phyloP scores from a whole-genome alignment of 2,888 invertebrate species.

The Plagodis pulveraria region DNA sequence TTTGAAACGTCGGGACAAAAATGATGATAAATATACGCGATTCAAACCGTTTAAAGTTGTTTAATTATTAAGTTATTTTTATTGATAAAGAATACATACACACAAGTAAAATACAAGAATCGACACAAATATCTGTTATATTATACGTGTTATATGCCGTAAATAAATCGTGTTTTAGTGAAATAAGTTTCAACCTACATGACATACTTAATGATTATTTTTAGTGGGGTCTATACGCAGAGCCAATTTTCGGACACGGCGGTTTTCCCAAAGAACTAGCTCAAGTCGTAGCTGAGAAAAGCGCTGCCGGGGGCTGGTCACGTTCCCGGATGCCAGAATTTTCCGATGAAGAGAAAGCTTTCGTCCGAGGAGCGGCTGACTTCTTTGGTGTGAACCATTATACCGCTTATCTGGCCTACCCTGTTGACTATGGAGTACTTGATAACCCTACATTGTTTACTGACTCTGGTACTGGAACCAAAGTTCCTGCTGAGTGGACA shows the following conservation, averaged over 20 bases:
- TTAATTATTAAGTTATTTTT: no score
- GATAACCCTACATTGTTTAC: slow-evolving; percentile 39
- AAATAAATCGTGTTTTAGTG: no score
- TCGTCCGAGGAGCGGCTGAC: slow-evolving; percentile 60
- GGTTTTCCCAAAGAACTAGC: slow-evolving; percentile 80
- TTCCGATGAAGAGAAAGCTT: slow-evolving; percentile 62
- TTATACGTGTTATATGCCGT: no score
- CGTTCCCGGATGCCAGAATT: slow-evolving; percentile 75
- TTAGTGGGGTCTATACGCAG: slow-evolving; percentile 73
- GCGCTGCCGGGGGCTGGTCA: slow-evolving; percentile 66
- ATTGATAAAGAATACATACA: no score
- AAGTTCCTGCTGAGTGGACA: slow-evolving; percentile 51
- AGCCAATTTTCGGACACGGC: slow-evolving; percentile 80
- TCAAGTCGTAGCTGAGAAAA: slow-evolving; percentile 70
- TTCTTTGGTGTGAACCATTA: slow-evolving; percentile 88
- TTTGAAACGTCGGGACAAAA: no score
- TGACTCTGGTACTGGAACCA: slow-evolving; percentile 49
- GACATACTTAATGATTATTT: neutral
- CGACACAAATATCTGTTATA: no score
- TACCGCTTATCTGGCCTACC: slow-evolving; percentile 64
- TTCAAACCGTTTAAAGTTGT: no score
- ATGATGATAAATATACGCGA: no score
- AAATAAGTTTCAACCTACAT: no score
- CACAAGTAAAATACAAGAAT: no score
- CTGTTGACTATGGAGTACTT: slow-evolving; percentile 28